These are phyloP conservation scores for Metalampra italica DNA, from an alignment of 2,888 invertebrate genomes.

Conservation along the genomic window DNA sequence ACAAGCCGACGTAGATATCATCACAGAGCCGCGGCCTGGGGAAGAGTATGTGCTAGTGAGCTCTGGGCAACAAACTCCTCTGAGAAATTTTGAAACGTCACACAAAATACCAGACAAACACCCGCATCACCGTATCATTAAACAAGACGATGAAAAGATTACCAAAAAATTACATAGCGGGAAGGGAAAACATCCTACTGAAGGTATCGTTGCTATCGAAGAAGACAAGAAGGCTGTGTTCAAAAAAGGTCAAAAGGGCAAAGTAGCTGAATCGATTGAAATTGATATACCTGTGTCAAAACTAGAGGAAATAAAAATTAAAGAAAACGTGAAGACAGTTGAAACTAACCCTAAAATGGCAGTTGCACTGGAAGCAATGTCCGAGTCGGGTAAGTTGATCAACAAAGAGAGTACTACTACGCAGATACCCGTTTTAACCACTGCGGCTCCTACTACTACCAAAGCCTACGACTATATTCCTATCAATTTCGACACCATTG, in stretches of 20 bases:
- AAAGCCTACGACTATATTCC: conserved; percentile 66
- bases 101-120: conserved; percentile 83
- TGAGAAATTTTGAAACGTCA: conserved; percentile 82
- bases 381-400: conserved; percentile 67
- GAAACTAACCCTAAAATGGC: conserved; percentile 66
- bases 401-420: conserved; percentile 68
- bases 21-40: conserved; percentile 81
- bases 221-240: conserved; percentile 60
- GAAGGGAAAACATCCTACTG: conserved; percentile 56
- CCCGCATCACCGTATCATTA: conserved; percentile 50
- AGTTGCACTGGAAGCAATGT: conserved; percentile 66
- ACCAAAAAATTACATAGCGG: conserved; percentile 54
- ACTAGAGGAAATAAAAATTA: conserved; percentile 67
- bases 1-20: conserved; percentile 77
- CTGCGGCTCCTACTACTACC: conserved; percentile 57
- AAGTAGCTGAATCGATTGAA: conserved; percentile 63
- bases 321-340: conserved; percentile 69
- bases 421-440: conserved; percentile 77
- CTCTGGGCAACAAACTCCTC: conserved; percentile 67
- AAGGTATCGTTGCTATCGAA: conserved; percentile 70
- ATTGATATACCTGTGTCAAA: conserved; percentile 70
- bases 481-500: conserved; percentile 71
- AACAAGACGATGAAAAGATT: conserved; percentile 68
- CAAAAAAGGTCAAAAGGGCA: conserved; percentile 59
- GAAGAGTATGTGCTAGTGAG: conserved; percentile 83